Base-by-base conservation (phyloP, 2,888 invertebrate genomes). In the Zonitis immaculata region DNA sequence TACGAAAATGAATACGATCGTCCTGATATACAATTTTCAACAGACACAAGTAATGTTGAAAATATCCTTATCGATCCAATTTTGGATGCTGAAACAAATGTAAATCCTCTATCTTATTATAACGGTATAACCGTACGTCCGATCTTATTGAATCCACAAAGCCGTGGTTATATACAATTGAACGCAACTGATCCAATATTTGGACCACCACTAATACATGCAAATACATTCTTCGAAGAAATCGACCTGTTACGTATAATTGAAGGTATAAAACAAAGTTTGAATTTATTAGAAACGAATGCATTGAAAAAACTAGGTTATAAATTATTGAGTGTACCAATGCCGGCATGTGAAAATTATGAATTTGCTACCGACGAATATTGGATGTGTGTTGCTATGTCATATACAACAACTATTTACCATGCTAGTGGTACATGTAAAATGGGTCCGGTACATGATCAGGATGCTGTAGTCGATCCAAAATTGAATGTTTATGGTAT, bases 371-470 rank as follows among this genome's bases (percentile, higher is more conserved):
- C 80, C 0, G 81, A 85, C 62, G 80, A 81, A 5, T 89, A 89
- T 70, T 86, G 86, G 78, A 77, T 76, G 6, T 89, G 88, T 66
- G 66, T 86, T 3, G 75, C 81, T 0, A 82, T 77, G 57, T 79
- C 83, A 39, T 87, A 87, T 64, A 88, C 89, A 0, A 76, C 81
- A 0, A 88, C 88, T 0, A 84, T 88, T 52, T 87, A 77, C 65
- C 87, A 88, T 74, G 86, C 84, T 1, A 82, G 81, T 14, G 84
- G 86, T 0, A 86, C 86, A 0, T 85, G 85, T 68, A 86, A 85
- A 69, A 87, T 87, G 86, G 86, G 86, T 3, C 85, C 86, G 0
- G 74, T 74, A 39, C 76, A 77, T 70, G 86, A 87, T 64, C 72
- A 71, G 4, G 74, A 76, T 1, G 84, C 87, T 0, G 87, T 88